A percentile compares a stretch with the other conserved stretches of the same genome.
Conservation (phyloP, 2,888 invertebrate genomes). For the Hydroisotoma schaefferi region DNA sequence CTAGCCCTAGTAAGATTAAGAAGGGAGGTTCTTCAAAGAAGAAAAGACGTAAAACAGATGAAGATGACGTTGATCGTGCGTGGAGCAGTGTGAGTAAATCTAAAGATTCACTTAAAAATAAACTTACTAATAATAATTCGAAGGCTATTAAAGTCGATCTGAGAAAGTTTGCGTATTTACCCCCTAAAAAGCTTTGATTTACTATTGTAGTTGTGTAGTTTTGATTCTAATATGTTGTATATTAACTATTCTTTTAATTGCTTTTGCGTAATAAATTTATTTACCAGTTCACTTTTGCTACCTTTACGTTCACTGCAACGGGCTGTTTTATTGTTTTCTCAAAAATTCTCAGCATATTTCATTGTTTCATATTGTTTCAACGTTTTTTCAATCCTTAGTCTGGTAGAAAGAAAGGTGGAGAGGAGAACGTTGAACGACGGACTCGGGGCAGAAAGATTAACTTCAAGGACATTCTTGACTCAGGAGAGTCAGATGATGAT, state of each 20-base stretch:
- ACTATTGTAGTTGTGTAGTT: background rate
- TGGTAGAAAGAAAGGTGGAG: slow-evolving; percentile 33
- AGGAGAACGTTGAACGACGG: slow-evolving; percentile 57
- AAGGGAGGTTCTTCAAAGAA: slow-evolving; percentile 44
- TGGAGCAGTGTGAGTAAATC: slow-evolving; percentile 47
- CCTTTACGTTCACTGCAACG: too few species aligned
- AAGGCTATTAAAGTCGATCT: slow-evolving; percentile 19
- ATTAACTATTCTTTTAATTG: background rate
- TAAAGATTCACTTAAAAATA: slow-evolving; percentile 44
- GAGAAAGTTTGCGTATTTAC: slow-evolving; percentile 19
- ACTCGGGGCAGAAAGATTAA: slow-evolving; percentile 71
- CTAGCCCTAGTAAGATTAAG: slow-evolving; percentile 33
- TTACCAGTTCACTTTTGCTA: too few species aligned
- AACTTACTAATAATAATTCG: slow-evolving; percentile 2
- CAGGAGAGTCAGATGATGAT: slow-evolving; percentile 67
- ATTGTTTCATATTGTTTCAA: too few species aligned
- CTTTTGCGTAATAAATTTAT: too few species aligned
- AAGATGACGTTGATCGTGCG: slow-evolving; percentile 49
- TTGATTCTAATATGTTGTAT: background rate
- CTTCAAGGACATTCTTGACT: slow-evolving; percentile 65
- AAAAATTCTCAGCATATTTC: too few species aligned
- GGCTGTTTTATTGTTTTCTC: too few species aligned
- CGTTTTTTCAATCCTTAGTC: slow-evolving; percentile 26
- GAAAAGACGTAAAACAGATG: slow-evolving; percentile 48
- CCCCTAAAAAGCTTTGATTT: slow-evolving; percentile 32